Percentiles rank a stretch among this genome's conserved stretches.
These are phyloP conservation scores for Hypomesus transpacificus DNA, from an alignment of 2,113 vertebrate species.

Conservation along the genomic window DNA sequence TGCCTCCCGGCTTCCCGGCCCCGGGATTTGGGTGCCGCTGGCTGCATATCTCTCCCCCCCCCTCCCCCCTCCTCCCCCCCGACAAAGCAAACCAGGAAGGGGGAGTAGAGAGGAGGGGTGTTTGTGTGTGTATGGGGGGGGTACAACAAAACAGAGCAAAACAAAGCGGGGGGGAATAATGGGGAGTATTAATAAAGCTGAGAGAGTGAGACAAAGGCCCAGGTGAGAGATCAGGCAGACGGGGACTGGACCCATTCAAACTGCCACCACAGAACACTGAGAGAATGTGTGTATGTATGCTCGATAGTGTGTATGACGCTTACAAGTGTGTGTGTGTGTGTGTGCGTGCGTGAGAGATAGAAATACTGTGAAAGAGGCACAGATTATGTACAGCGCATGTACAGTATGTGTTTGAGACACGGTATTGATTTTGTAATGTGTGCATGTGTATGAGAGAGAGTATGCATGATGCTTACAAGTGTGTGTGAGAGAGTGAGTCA, in stretches of 20 bases:
- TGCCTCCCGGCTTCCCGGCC: conserved; percentile 82
- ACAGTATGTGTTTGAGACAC: too few relatives aligned
- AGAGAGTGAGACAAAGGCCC: conserved; percentile 77
- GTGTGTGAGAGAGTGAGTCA: background rate
- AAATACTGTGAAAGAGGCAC: too few relatives aligned
- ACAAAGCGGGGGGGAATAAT: conserved; percentile 93
- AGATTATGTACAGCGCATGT: background rate
- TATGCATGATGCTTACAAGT: too few relatives aligned
- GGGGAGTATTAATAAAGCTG: conserved; percentile 78
- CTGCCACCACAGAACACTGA: conserved; percentile 56
- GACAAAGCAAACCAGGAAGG: conserved; percentile 90
- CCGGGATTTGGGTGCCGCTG: conserved; percentile 85
- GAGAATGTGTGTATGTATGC: background rate
- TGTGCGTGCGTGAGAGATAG: conserved; percentile 9
- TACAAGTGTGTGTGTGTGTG: background rate
- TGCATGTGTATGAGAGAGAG: too few relatives aligned
- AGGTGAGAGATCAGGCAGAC: conserved; percentile 93
- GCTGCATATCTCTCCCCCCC: conserved; percentile 90
- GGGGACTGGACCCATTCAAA: conserved; percentile 75
- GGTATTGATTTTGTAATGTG: too few relatives aligned
- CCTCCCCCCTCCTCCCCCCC: conserved; percentile 81
- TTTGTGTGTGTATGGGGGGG: conserved; percentile 4
- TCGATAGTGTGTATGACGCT: conserved; percentile 14
- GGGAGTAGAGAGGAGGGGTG: conserved; percentile 68
- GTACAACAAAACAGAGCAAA: conserved; percentile 70